Evolutionary conservation across 2,797 vertebrate genomes (phyloP), one percentile per base, ranked within the genome.

Genomic region (Coregonus suidteri): DNA sequence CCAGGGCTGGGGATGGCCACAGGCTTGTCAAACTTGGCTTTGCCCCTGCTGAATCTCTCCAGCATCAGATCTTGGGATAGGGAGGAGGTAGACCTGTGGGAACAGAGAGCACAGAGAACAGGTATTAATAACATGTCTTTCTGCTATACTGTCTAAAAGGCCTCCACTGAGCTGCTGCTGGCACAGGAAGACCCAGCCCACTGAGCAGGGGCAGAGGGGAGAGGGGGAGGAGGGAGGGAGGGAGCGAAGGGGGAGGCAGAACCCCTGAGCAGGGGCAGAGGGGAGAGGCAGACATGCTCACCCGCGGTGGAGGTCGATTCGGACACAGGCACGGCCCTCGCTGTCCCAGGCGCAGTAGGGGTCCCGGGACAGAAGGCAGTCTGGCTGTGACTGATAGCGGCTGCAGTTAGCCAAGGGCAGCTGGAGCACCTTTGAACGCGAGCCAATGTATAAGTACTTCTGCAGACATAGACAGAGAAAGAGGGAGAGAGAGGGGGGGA

Each of bases 341-440:
- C 90, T 95, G 92, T 95, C 94, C 95, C 95, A 96, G 34, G 93
- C 95, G 35, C 95, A 96, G 91, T 96, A 95, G 77, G 95, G 95
- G 80, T 96, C 95, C 82, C 94, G 88, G 79, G 95, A 93, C 51
- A 96, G 92, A 75, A 94, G 91, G 82, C 95, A 96, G 91, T 96
- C 95, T 85, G 92, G 93, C 86, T 93, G 94, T 76, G 94, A 95
- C 86, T 94, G 92, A 91, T 95, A 96, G 84, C 94, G 94, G 86
- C 93, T 94, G 91, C 95, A 96, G 90, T 96, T 95, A 67, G 95
- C 94, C 91, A 95, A 90, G 80, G 94, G 95, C 86, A 96, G 88
- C 93, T 96, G 95, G 80, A 96, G 93, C 85, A 96, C 94, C 83
- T 94, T 94, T 0, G 92, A 93, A 41, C 92, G 89, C 30, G 95